A percentile compares a stretch with the other conserved stretches of the same genome.
These are phyloP conservation scores for Drosophila cognata DNA, from an alignment of 2,888 invertebrate species.

Conservation along the genomic window DNA sequence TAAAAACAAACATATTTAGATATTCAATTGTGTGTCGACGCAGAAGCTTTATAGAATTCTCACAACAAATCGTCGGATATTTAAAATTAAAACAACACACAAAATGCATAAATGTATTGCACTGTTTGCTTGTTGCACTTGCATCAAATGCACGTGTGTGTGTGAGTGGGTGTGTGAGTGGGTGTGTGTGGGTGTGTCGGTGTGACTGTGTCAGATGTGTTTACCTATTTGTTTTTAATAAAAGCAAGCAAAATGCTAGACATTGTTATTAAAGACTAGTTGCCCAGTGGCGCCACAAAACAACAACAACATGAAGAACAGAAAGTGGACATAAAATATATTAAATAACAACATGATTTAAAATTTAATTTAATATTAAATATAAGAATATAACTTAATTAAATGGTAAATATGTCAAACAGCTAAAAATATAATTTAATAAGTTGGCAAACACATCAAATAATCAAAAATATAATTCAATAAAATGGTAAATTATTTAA, in stretches of 20 bases:
- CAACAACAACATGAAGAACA: background rate
- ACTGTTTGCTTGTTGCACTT: slow-evolving; percentile 6
- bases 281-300: slow-evolving; percentile 34
- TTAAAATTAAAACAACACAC: slow-evolving; percentile 62
- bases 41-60: slow-evolving; percentile 33
- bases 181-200: slow-evolving; percentile 15
- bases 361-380: background rate
- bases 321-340: background rate
- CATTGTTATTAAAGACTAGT: slow-evolving; percentile 38
- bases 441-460: background rate
- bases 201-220: slow-evolving; percentile 17
- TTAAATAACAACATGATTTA: background rate
- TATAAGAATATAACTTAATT: background rate
- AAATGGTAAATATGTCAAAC: background rate
- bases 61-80: slow-evolving; percentile 48
- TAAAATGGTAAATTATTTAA: background rate
- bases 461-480: background rate
- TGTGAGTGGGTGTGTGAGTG: slow-evolving; percentile 11
- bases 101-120: slow-evolving; percentile 44
- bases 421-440: background rate
- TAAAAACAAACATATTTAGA: background rate
- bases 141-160: slow-evolving; percentile 1
- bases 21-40: slow-evolving; percentile 32
- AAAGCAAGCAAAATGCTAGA: slow-evolving; percentile 36
- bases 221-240: slow-evolving; percentile 57